Evolutionary conservation across 1,140 invertebrate genomes (phyloP).

Genomic region (Habropoda laboriosa): DNA sequence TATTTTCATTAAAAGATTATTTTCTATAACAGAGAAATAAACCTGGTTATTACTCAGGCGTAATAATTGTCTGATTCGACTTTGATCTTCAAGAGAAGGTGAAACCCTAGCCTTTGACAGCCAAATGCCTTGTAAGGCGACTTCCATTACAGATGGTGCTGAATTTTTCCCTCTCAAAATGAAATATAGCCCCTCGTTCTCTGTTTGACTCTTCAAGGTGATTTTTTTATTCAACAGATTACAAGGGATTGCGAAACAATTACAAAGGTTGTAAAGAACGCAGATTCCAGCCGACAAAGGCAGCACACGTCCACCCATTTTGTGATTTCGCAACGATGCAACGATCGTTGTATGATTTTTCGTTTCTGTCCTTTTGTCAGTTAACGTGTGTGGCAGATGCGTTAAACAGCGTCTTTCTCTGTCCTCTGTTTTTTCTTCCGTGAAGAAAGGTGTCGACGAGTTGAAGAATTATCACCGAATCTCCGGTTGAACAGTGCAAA

Average conservation of each 20-base stretch:
- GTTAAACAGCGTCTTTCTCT: background rate
- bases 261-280: background rate
- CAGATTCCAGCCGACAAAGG: slow-evolving; percentile 22
- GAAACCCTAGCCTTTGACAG: too few species aligned
- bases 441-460: slow-evolving; percentile 6
- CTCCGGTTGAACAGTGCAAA: background rate
- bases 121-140: too few species aligned
- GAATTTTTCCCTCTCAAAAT: too few species aligned
- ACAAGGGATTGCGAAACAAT: slow-evolving; percentile 20
- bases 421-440: background rate
- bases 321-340: slow-evolving; percentile 24
- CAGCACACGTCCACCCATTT: slow-evolving; percentile 18
- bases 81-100: too few species aligned
- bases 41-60: too few species aligned
- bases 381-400: background rate
- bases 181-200: too few species aligned
- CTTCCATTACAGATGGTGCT: too few species aligned
- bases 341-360: background rate
- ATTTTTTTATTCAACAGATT: background rate
- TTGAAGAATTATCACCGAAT: slow-evolving; percentile 8
- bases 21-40: too few species aligned
- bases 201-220: too few species aligned
- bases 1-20: too few species aligned
- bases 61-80: too few species aligned
- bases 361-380: background rate